A percentile compares a stretch with the other conserved stretches of the same genome.
Conservation (phyloP, 2,797 vertebrate genomes). For the Threskiornis aethiopicus region DNA sequence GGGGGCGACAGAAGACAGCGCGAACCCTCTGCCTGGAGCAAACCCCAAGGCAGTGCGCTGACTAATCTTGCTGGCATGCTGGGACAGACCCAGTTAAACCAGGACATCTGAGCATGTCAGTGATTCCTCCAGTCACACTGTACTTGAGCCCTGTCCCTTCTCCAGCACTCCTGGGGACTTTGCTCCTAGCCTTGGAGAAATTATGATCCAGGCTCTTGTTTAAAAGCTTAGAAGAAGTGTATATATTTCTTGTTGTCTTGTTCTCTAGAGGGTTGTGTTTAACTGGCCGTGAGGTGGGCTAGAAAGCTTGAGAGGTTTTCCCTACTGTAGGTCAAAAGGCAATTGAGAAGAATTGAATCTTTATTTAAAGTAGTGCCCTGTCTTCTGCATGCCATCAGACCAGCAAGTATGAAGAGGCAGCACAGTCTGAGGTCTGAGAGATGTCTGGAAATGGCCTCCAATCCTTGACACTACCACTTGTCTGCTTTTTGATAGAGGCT, state of each 20-base stretch:
- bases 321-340: not conserved
- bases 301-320: not conserved
- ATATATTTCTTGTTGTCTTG: not conserved
- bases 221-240: not conserved
- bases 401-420: not conserved
- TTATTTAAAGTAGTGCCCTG: not conserved
- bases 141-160: not conserved
- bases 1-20: not conserved
- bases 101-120: not conserved
- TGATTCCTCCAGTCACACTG: not conserved
- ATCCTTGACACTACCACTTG: not conserved
- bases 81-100: not conserved
- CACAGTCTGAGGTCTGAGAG: not conserved
- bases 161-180: rapidly evolving
- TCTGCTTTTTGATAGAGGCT: not conserved
- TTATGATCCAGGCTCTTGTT: not conserved
- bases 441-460: not conserved
- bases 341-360: not conserved
- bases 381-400: not conserved
- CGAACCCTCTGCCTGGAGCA: not conserved
- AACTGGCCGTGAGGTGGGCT: not conserved
- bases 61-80: not conserved
- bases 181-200: not conserved
- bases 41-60: not conserved
- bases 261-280: not conserved